Percentiles rank a stretch among this genome's conserved stretches.
phyloP scores from a whole-genome alignment of 2,113 vertebrate genomes.

The Tachycineta bicolor region DNA sequence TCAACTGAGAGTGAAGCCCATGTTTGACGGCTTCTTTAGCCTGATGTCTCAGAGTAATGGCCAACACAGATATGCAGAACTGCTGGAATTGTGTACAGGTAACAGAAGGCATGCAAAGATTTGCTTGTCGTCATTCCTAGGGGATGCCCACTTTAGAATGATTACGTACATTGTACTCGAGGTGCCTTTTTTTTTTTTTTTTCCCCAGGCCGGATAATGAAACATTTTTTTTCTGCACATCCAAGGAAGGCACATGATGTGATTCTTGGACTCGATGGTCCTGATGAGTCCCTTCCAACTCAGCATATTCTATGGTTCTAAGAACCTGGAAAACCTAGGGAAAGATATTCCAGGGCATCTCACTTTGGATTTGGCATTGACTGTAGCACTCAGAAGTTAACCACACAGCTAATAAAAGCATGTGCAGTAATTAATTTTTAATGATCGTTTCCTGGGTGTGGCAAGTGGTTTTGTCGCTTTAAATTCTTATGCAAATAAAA shows the following conservation, averaged over 20 bases:
- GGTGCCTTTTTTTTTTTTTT: not conserved
- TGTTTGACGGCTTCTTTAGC: not conserved
- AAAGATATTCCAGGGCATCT: not conserved
- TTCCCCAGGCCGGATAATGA: not conserved
- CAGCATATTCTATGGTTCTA: not conserved
- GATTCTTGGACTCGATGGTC: not conserved
- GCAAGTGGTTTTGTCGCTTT: conserved; percentile 80
- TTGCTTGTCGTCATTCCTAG: not conserved
- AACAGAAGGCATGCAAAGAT: not conserved
- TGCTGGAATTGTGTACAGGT: not conserved
- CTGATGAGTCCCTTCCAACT: not conserved
- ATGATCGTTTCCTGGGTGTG: conserved; percentile 79
- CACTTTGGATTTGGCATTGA: conserved; percentile 9
- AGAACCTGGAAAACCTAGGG: not conserved
- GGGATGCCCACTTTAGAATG: not conserved
- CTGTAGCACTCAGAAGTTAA: conserved; percentile 1
- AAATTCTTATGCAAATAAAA: conserved; percentile 89
- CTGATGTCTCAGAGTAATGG: not conserved
- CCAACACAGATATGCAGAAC: not conserved
- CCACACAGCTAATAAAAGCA: conserved; percentile 44
- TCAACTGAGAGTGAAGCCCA: not conserved
- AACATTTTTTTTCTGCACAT: not conserved
- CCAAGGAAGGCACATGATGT: not conserved
- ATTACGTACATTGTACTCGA: not conserved
- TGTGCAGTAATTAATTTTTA: conserved; percentile 59